Base-by-base conservation (phyloP, 2,113 vertebrate species). In the Cariama cristata region DNA sequence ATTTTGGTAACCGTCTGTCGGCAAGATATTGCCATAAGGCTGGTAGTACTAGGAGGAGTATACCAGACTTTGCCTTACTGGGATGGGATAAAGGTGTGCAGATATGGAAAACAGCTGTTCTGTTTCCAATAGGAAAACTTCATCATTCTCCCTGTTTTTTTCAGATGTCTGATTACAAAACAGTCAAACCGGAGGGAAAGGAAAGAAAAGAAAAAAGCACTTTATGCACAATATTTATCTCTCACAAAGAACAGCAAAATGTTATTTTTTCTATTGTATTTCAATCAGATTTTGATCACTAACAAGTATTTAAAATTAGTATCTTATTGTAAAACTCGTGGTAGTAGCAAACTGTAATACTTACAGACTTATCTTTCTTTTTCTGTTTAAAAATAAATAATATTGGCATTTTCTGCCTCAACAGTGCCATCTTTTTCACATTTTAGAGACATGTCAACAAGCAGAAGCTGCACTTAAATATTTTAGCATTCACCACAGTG, bases 401-500 rank as follows among this genome's bases (percentile, higher is more conserved):
- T 66, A 86, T 45, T 73, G 82, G 30, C 42, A 84, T 89, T 88
- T 93, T 62, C 55, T 86, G 17, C 42, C 80, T 86, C 45, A 96
- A 74, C 28, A 42, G 24, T 38, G 28, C 26, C 74, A 59, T 88
- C 53, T 86, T 90, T 73, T 86, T 88, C 12, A 4, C 58, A 86
- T 58, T 92, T 94, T 77, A 86, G 35, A 96, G 55, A 88, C 83
- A 56, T 33, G 32, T 77, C 88, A 94, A 74, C 75, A 92, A 91
- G 55, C 35, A 94, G 74, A 94, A 88, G 47, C 42, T 77, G 45
- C 59, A 80, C 82, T 94, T 92, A 91, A 92, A 92, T 83, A 94
- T 74, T 94, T 80, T 53, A 80, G 30, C 38, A 55, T 80, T 86
- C 79, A 96, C 15, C 59, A 69, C 50, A 94, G 17, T 75, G 67